Conservation (phyloP, 2,113 vertebrate genomes). For the Lophotis ruficrista region DNA sequence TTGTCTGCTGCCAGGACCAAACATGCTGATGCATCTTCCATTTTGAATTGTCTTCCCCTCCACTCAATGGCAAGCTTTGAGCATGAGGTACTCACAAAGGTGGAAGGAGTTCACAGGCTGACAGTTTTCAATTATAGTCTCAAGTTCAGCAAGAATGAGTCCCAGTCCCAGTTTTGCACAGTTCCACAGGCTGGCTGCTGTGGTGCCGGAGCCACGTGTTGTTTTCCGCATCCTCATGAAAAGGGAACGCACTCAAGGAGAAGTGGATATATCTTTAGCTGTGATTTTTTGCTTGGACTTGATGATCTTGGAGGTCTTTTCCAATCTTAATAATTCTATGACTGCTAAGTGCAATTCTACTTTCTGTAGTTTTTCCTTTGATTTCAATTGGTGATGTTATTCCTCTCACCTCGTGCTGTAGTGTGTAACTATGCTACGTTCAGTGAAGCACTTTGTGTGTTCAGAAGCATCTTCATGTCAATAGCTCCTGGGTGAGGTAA, state of each 20-base stretch:
- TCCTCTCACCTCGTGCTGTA: neutral
- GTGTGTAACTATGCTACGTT: rapidly evolving
- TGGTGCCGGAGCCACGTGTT: neutral
- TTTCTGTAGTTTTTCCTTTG: neutral
- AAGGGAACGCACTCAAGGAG: neutral
- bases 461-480: neutral
- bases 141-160: neutral
- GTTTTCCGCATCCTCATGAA: neutral
- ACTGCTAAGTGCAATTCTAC: neutral
- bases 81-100: neutral
- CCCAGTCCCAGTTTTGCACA: neutral
- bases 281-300: neutral
- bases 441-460: neutral
- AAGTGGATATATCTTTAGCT: neutral
- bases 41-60: neutral
- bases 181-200: neutral
- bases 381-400: too few species aligned
- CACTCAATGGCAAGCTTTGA: neutral
- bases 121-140: neutral
- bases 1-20: neutral
- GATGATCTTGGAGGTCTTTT: too few species aligned
- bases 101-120: neutral
- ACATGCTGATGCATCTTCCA: neutral
- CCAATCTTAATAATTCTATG: too few species aligned
- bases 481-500: neutral